These are phyloP conservation scores for Octodon degus DNA, from an alignment of 2,113 vertebrate species.

Conservation along the genomic window DNA sequence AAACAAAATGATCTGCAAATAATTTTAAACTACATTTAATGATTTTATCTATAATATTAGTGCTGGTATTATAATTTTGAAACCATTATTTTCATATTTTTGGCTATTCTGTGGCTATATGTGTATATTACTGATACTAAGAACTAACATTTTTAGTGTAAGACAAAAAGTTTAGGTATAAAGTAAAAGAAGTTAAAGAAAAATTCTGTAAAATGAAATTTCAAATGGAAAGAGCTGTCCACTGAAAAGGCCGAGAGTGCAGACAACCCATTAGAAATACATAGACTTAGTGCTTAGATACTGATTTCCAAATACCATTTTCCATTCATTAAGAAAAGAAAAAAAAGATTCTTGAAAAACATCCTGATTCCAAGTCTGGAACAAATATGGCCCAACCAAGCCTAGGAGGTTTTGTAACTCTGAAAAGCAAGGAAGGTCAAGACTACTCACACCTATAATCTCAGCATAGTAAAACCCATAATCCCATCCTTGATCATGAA, in stretches of 20 bases:
- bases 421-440: neutral
- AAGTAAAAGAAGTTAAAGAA: slow-evolving; percentile 4
- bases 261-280: neutral
- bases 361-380: neutral
- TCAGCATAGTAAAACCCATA: no score
- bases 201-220: slow-evolving; percentile 17
- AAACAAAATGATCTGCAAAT: neutral
- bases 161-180: neutral
- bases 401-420: neutral
- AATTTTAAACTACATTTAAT: neutral
- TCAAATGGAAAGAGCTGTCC: neutral
- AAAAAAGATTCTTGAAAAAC: slow-evolving; percentile 42
- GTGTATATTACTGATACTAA: neutral
- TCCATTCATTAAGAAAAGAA: neutral
- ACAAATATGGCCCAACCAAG: neutral
- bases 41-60: neutral
- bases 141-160: neutral
- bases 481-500: no score
- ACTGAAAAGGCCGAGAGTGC: neutral
- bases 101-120: no score
- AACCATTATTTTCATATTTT: neutral
- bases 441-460: neutral
- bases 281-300: neutral
- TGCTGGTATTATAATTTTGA: neutral
- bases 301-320: slow-evolving; percentile 13